Base-by-base conservation (phyloP, 1,140 invertebrate species). In the Andrena cerasifolii region DNA sequence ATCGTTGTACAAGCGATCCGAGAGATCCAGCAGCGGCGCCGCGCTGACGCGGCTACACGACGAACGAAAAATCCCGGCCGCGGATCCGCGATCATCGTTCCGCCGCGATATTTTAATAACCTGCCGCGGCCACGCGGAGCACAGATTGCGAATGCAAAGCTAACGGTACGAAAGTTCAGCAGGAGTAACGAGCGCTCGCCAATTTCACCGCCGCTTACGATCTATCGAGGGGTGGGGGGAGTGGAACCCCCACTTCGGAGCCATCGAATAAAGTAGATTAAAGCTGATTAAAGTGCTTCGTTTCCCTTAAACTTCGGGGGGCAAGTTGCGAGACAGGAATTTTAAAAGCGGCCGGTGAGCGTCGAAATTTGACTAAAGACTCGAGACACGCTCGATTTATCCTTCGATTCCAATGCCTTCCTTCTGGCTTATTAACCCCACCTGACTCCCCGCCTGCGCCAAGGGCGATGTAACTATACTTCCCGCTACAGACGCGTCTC, bases 381-480 rank as follows among this genome's bases (percentile, higher is more conserved):
- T 73, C 28, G 54, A 43, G 56, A 26, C 56, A 73, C 51, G 68
- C 66, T 82, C 82, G 80, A 83, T 83, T 83, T 82, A 65, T 68
- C 54, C 16, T 10, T n/a, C n/a, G 47, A 28, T 49, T 51, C 78
- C 47, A 62, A 28, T 43, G 31, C 51, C 47, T 59, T 33, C 36
- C 68, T 79, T 83, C 80, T 76, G 63, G 82, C 76, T 83, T 83
- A 82, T 83, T 82, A 83, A 78, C 68, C 72, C 63, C 26, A n/a
- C n/a, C n/a, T n/a, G n/a, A n/a, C n/a, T n/a, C 33, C 54, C 14
- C 33, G 14, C 45, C 51, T 40, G 56, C 65, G 66, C 36, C 51
- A 66, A 78, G 16, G n/a, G n/a, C n/a, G 53, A 77, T 63, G 68
- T 71, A 45, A 73, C 68, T 75, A 70, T 82, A 80, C 68, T 53